Evolutionary conservation across 1,140 invertebrate species (phyloP).

Genomic region (Eurosta solidaginis): DNA sequence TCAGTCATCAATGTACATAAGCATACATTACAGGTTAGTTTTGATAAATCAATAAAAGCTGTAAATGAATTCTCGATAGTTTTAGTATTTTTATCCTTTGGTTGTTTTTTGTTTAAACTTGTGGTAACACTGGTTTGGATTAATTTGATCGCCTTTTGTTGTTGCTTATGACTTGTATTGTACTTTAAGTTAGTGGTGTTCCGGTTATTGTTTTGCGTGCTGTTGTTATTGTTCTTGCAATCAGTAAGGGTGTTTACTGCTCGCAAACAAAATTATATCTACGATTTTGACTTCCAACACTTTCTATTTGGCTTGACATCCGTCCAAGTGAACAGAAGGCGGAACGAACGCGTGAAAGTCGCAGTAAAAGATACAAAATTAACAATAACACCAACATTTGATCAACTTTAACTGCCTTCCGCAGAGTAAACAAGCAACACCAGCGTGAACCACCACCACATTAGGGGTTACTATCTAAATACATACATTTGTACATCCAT

Average conservation of each 20-base stretch:
- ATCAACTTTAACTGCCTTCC: neutral
- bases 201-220: neutral
- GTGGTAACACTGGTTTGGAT: too few relatives aligned
- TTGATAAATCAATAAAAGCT: too few relatives aligned
- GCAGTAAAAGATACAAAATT: constrained; percentile 11
- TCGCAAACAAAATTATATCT: constrained; percentile 12
- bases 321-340: constrained; percentile 56
- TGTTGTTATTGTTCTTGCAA: neutral
- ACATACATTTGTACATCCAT: too few relatives aligned
- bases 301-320: constrained; percentile 34
- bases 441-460: constrained; percentile 21
- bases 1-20: too few relatives aligned
- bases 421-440: constrained; percentile 21
- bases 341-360: constrained; percentile 50
- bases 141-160: too few relatives aligned
- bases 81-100: too few relatives aligned
- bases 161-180: neutral
- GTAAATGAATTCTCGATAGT: too few relatives aligned
- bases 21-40: too few relatives aligned
- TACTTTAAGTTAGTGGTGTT: constrained; percentile 12
- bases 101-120: too few relatives aligned
- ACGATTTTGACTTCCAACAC: constrained; percentile 56
- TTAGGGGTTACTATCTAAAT: neutral
- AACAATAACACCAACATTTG: neutral
- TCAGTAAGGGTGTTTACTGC: constrained; percentile 36